Evolutionary conservation across 2,888 invertebrate species (phyloP).

Genomic region (Isoperla grammatica): DNA sequence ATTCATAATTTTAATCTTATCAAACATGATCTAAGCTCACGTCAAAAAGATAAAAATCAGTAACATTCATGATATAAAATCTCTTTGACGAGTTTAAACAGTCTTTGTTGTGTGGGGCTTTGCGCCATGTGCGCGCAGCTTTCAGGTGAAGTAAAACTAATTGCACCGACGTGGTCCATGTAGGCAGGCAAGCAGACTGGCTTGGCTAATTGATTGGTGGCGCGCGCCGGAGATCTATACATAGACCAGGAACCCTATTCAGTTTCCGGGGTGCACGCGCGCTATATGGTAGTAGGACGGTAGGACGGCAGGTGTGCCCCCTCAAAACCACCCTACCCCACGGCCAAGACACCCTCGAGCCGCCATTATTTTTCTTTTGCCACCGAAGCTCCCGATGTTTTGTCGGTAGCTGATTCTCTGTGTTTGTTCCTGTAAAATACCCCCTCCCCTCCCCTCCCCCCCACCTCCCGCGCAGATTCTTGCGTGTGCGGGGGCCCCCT

Average conservation of each 20-base stretch:
- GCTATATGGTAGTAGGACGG: too few species aligned
- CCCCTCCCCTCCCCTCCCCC: too few species aligned
- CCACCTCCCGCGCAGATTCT: background rate
- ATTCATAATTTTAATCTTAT: conserved; percentile 16
- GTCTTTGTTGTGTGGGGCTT: too few species aligned
- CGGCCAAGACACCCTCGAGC: background rate
- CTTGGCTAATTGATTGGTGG: conserved; percentile 13
- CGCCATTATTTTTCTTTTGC: background rate
- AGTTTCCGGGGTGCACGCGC: conserved; percentile 9
- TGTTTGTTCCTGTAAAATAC: background rate
- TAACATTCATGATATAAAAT: conserved; percentile 2
- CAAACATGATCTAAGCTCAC: too few species aligned
- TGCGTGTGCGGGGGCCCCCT: background rate
- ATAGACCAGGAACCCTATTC: background rate
- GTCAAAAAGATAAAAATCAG: background rate
- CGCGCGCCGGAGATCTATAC: conserved; percentile 6
- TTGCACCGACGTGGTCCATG: too few species aligned
- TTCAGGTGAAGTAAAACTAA: too few species aligned
- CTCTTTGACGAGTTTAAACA: too few species aligned
- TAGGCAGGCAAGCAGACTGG: too few species aligned
- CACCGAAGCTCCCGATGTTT: background rate
- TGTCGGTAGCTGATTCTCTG: background rate
- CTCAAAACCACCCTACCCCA: background rate
- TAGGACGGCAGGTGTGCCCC: conserved; percentile 8
- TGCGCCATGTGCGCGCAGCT: too few species aligned